A percentile compares a stretch with the other conserved stretches of the same genome.
These are phyloP conservation scores for Rhaphigaster nebulosa DNA, from an alignment of 2,888 invertebrate species.

Conservation along the genomic window DNA sequence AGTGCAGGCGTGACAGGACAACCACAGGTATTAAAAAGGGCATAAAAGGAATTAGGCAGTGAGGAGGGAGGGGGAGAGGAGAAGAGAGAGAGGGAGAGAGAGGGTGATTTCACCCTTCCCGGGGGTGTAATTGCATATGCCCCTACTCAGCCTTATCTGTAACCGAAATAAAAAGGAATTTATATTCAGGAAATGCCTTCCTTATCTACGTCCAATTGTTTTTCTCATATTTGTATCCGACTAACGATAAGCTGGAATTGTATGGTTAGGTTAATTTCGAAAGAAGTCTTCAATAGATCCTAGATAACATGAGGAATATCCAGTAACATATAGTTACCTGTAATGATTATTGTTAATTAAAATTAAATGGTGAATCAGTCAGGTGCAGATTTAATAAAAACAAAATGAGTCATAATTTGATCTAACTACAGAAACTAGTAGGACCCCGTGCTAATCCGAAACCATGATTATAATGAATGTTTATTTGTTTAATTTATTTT, in stretches of 20 bases:
- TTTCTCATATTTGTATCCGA: neutral
- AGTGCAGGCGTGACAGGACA: neutral
- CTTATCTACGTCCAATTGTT: constrained; percentile 12
- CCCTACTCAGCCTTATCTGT: constrained; percentile 25
- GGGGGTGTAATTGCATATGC: constrained; percentile 33
- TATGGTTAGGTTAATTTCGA: neutral
- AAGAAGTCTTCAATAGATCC: neutral
- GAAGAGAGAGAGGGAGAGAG: neutral
- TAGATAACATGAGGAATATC: neutral
- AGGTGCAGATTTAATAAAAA: no score
- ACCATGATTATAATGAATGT: no score
- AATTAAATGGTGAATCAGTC: no score
- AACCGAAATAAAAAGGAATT: neutral
- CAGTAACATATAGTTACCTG: no score
- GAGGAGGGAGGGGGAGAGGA: neutral
- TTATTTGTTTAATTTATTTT: no score
- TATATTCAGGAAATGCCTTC: constrained; percentile 16
- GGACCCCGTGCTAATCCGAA: no score
- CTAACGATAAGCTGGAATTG: neutral
- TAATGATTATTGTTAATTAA: no score
- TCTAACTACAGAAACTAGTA: no score
- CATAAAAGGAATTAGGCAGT: constrained; percentile 17
- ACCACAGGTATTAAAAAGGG: constrained; percentile 35
- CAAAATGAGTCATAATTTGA: no score
- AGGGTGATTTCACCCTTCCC: neutral